Evolutionary conservation across 2,113 vertebrate species (phyloP).

Genomic region (Tetraodon nigroviridis): DNA sequence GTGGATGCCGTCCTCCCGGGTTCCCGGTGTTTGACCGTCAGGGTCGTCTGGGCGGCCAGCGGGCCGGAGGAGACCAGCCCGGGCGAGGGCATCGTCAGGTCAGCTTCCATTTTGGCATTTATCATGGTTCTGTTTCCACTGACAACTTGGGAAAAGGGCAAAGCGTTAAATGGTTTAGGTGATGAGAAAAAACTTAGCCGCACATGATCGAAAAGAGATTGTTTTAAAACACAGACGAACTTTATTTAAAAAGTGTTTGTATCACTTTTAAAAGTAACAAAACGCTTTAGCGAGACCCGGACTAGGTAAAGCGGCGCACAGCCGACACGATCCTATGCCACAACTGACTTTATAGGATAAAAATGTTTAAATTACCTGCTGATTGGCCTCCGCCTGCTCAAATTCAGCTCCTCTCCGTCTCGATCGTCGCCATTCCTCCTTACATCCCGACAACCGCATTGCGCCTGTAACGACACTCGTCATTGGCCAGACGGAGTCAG

Average conservation of each 20-base stretch:
- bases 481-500: slow-evolving; percentile 59
- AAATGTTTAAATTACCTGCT: slow-evolving; percentile 38
- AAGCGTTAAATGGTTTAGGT: not conserved
- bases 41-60: slow-evolving; percentile 9
- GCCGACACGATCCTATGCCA: not conserved
- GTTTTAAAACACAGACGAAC: slow-evolving; percentile 3
- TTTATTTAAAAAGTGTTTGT: slow-evolving; percentile 13
- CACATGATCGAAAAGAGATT: not conserved
- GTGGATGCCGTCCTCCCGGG: slow-evolving; percentile 65
- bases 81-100: slow-evolving; percentile 20
- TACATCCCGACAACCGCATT: slow-evolving; percentile 69
- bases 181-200: not conserved
- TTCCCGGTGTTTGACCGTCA: slow-evolving; percentile 50
- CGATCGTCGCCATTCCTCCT: slow-evolving; percentile 76
- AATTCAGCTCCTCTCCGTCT: slow-evolving; percentile 39
- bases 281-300: not conserved
- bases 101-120: slow-evolving; percentile 48
- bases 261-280: not conserved
- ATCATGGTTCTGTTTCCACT: not conserved
- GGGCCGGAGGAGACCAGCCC: slow-evolving; percentile 9
- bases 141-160: slow-evolving; percentile 1
- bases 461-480: slow-evolving; percentile 69
- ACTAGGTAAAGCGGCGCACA: not conserved
- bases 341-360: accelerated
- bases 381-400: slow-evolving; percentile 51